A percentile compares a stretch with the other conserved stretches of the same genome.
Conservation (phyloP, 2,888 invertebrate species). For the Apoda limacodes region DNA sequence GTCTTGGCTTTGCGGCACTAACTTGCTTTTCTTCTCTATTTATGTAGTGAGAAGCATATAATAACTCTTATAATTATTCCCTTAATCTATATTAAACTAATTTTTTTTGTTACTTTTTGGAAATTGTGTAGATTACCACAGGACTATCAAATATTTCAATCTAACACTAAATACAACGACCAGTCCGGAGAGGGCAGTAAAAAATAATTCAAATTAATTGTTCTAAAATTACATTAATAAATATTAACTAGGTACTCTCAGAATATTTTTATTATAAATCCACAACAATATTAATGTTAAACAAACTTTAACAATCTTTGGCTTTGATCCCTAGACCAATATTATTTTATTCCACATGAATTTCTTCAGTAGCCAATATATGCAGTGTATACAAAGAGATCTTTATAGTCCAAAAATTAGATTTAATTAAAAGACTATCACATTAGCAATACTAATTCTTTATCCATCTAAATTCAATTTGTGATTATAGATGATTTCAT, state of each 20-base stretch:
- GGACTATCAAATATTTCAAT: slow-evolving; percentile 50
- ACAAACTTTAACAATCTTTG: slow-evolving; percentile 81
- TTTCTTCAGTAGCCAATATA: slow-evolving; percentile 49
- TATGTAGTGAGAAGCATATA: slow-evolving; percentile 40
- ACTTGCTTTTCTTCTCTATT: slow-evolving; percentile 24
- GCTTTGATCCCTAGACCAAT: slow-evolving; percentile 88
- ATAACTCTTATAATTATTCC: slow-evolving; percentile 54
- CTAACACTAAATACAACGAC: slow-evolving; percentile 62
- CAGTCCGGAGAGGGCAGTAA: slow-evolving; percentile 66
- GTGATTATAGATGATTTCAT: slow-evolving; percentile 53
- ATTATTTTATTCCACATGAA: slow-evolving; percentile 54
- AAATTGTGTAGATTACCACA: slow-evolving; percentile 58
- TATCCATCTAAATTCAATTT: slow-evolving; percentile 62
- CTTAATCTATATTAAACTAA: slow-evolving; percentile 50
- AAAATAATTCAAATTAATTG: slow-evolving; percentile 52
- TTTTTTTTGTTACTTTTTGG: slow-evolving; percentile 42
- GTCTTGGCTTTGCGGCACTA: slow-evolving; percentile 42
- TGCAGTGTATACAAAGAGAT: slow-evolving; percentile 53
- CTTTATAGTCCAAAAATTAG: slow-evolving; percentile 54
- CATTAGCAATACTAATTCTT: slow-evolving; percentile 65
- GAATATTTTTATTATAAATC: slow-evolving; percentile 67
- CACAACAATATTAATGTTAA: slow-evolving; percentile 67
- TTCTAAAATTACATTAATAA: slow-evolving; percentile 47
- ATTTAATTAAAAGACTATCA: slow-evolving; percentile 67
- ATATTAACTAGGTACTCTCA: slow-evolving; percentile 59